Evolutionary conservation across 2,797 vertebrate species (phyloP), one percentile per base, ranked within the genome.

Genomic region (Fratercula arctica): DNA sequence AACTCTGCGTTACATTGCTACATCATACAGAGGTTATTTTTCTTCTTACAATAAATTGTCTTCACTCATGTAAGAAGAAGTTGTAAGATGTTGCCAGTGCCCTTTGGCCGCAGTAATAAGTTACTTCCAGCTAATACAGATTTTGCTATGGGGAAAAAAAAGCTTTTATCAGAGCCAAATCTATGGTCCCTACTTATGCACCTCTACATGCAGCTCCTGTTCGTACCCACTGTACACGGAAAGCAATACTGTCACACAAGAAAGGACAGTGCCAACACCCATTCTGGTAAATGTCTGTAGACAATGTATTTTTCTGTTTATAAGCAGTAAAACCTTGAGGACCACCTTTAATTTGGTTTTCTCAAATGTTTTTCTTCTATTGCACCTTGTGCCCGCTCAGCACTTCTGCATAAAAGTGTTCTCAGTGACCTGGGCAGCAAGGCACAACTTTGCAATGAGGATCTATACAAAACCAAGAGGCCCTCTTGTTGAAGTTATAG

Each of bases 31-130:
- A 64, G 18, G 28, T 64, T 75, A 87, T 82, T 63, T 76, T 76
- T 39, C 21, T 67, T 89, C 77, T 54, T 20, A 73, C 14, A 70
- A 59, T 39, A 46, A 46, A 67, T 63, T 33, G 46, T 4, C 29
- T 79, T 87, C 26, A 61, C 13, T 48, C 19, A 13, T 5, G 8
- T 59, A 43, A 72, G 29, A 87, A 70, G n/a, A 87, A 70, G n/a
- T 29, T 59, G 46, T 23, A 46, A 48, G 46, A 9, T 57, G 53
- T 13, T 78, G 20, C 24, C 61, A 86, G 31, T 41, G 23, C 6
- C 39, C 31, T 85, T 48, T 0, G 2, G 50, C 43, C 35, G 78
- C 0, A 0, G 16, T 16, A 87, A 1, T 48, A 92, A 68, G 61
- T 75, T 68, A 51, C 60, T 53, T 86, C 21, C 75, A 68, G 48